Evolutionary conservation across 92 coral and sea anemone genomes (phyloP), one percentile per base, ranked within the genome.

Genomic region (Siderastrea radians): DNA sequence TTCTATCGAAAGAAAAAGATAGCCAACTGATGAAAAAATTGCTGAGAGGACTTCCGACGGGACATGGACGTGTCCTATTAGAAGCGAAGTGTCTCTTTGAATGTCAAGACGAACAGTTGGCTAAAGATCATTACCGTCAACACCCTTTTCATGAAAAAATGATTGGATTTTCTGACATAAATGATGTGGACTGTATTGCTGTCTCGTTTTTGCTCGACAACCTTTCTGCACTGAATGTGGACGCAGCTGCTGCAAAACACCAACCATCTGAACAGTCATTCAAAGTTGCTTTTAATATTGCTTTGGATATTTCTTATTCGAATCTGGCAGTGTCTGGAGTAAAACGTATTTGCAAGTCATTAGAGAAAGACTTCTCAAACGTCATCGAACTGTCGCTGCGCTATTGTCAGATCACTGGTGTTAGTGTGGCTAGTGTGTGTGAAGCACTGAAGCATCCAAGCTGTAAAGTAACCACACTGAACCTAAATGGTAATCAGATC

Each of bases 1-100:
- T 87, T 61, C 4, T 84, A 66, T 78, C 89, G 3, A 72, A 69
- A 17, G 57, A 66, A 51, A 76, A 79, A 10, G 60, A 78, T 44
- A 50, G 11, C 3, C 19, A 48, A 47, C 53, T 78, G 3, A 78
- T 78, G 72, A 47, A 78, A n/a, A 6, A 64, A 48, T 7, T 78
- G 38, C 57, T 19, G 10, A 45, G 17, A 49, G 15, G 2, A n/a
- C 3, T 63, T 44, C 47, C 19, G 49, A 8, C 48, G 6, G 4
- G 19, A 2, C 15, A 2, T 1, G 47, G 3, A 9, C 1, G 5
- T 9, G 12, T 49, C 3, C 72, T 19, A 2, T 2, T 78, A 1
- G n/a, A 6, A 17, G 58, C n/a, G 15, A 49, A 62, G 67, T 77
- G 81, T 47, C 81, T 77, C 6, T 1, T n/a, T 14, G 81, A 77